Conservation (phyloP, 2,888 invertebrate genomes). For the Drosophila diplacantha region DNA sequence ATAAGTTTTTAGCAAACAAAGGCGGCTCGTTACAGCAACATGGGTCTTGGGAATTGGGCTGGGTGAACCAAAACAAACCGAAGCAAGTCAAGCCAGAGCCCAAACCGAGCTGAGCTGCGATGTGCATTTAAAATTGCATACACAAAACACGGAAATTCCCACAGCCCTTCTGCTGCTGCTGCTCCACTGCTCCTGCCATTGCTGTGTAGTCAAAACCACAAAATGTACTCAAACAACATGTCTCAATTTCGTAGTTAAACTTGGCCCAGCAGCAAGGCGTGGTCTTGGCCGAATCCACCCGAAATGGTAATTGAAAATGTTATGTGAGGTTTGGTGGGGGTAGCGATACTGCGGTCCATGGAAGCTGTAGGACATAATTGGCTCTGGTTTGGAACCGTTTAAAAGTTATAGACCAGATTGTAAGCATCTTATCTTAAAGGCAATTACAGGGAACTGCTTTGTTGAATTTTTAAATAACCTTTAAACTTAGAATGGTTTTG, state of each 20-base stretch:
- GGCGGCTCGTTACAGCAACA: slow-evolving; percentile 56
- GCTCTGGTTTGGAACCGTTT: slow-evolving; percentile 29
- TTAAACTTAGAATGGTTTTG: neutral
- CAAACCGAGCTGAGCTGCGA: slow-evolving; percentile 24
- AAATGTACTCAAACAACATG: slow-evolving; percentile 64
- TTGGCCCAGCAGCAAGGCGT: slow-evolving; percentile 11
- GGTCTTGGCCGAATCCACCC: slow-evolving; percentile 18
- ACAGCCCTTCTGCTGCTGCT: slow-evolving; percentile 18
- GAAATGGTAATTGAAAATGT: slow-evolving; percentile 39
- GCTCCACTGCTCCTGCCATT: neutral
- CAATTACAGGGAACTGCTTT: slow-evolving; percentile 3
- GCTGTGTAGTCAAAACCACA: slow-evolving; percentile 48
- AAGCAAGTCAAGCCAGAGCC: slow-evolving; percentile 1
- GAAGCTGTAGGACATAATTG: slow-evolving; percentile 32
- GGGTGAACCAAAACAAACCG: slow-evolving; percentile 22
- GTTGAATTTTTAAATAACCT: neutral
- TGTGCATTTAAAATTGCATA: slow-evolving; percentile 48
- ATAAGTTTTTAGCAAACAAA: slow-evolving; percentile 68
- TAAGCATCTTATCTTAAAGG: slow-evolving; percentile 2
- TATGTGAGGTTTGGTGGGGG: slow-evolving; percentile 25
- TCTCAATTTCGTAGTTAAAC: slow-evolving; percentile 60
- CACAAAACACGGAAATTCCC: slow-evolving; percentile 42
- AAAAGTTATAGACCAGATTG: slow-evolving; percentile 24
- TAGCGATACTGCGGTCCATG: slow-evolving; percentile 17
- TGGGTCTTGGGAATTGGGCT: slow-evolving; percentile 41